Evolutionary conservation across 2,113 vertebrate species (phyloP).

Genomic region (Larimichthys polyactis): DNA sequence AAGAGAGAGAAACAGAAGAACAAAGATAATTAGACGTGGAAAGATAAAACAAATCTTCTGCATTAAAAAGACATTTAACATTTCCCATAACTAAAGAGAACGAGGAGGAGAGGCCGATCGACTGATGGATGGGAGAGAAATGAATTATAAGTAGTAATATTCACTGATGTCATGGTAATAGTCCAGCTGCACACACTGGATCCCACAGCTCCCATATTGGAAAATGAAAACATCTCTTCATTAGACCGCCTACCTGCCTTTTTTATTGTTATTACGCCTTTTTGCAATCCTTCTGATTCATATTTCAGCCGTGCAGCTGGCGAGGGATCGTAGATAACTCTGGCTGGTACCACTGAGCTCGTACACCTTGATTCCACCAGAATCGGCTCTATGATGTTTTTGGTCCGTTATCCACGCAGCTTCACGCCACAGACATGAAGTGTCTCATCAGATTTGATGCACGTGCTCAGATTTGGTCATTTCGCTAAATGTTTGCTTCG

Average conservation of each 20-base stretch:
- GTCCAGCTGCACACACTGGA: background rate
- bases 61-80: background rate
- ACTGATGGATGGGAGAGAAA: background rate
- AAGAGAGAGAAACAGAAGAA: background rate
- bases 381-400: no score
- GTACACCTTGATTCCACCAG: no score
- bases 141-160: no score
- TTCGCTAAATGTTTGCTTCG: no score
- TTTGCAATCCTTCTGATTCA: background rate
- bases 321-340: no score
- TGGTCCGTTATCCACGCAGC: no score
- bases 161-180: no score
- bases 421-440: no score
- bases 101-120: background rate
- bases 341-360: no score
- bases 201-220: background rate
- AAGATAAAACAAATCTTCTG: background rate
- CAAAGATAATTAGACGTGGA: background rate
- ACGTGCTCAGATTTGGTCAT: no score
- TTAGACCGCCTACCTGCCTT: background rate
- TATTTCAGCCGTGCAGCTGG: no score
- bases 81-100: background rate
- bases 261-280: background rate
- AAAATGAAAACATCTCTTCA: background rate
- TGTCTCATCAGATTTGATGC: no score